Evolutionary conservation across 2,113 vertebrate genomes (phyloP).

Genomic region (Passer domesticus): DNA sequence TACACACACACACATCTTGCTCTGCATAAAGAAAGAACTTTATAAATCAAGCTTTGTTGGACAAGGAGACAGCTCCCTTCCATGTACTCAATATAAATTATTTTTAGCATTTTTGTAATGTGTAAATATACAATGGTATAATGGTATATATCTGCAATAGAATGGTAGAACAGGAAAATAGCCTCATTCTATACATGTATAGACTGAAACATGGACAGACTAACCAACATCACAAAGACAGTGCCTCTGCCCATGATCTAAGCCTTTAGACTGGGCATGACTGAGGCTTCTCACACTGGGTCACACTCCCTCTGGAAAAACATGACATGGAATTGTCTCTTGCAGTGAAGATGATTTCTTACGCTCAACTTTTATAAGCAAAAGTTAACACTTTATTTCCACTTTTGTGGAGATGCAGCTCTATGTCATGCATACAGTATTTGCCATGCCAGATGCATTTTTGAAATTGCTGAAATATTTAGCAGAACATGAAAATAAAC

Average conservation of each 20-base stretch:
- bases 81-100: rapidly evolving
- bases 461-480: not conserved
- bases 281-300: not conserved
- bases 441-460: not conserved
- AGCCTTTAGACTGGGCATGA: not conserved
- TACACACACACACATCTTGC: not conserved
- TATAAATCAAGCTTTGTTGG: not conserved
- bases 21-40: not conserved
- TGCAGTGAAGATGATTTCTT: not conserved
- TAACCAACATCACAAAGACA: not conserved
- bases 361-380: not conserved
- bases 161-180: not conserved
- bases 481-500: not conserved
- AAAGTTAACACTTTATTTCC: not conserved
- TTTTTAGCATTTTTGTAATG: not conserved
- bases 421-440: not conserved
- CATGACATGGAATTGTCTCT: rapidly evolving
- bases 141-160: too few species aligned
- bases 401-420: not conserved
- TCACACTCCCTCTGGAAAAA: not conserved
- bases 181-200: not conserved
- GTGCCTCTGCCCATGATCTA: not conserved
- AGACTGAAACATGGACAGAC: not conserved
- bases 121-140: not conserved
- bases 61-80: not conserved